phyloP scores from a whole-genome alignment of 2,797 vertebrate genomes.

The Philypnodon macrostomus region DNA sequence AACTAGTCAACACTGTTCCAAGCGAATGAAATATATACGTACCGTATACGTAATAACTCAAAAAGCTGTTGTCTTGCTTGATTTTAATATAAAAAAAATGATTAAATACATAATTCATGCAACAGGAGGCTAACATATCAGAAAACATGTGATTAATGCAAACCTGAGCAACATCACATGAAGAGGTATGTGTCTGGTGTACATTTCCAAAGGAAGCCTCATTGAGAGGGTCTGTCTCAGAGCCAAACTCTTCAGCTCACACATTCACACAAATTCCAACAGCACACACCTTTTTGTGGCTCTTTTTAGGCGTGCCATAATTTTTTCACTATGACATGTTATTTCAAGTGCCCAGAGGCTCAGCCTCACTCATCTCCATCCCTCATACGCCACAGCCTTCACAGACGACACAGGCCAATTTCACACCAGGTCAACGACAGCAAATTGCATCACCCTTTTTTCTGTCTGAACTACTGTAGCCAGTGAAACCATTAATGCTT shows the following conservation, averaged over 20 bases:
- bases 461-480: conserved; percentile 21
- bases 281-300: conserved; percentile 34
- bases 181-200: conserved; percentile 36
- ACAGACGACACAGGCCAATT: conserved; percentile 34
- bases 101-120: no score
- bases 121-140: no score
- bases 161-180: neutral
- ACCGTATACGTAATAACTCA: no score
- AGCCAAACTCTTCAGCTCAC: conserved; percentile 31
- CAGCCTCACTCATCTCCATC: conserved; percentile 34
- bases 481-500: conserved; percentile 33
- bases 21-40: no score
- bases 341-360: conserved; percentile 51
- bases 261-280: conserved; percentile 38
- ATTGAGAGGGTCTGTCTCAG: conserved; percentile 34
- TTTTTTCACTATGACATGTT: conserved; percentile 55
- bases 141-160: no score
- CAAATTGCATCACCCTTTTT: conserved; percentile 30
- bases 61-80: no score
- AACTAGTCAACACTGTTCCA: no score
- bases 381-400: conserved; percentile 38
- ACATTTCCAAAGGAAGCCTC: conserved; percentile 27
- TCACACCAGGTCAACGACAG: conserved; percentile 39
- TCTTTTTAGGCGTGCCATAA: conserved; percentile 43
- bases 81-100: no score